Percentiles rank a stretch among this genome's conserved stretches.
Evolutionary conservation across 2,113 vertebrate species (phyloP).

Genomic region (Bambusicola thoracicus): DNA sequence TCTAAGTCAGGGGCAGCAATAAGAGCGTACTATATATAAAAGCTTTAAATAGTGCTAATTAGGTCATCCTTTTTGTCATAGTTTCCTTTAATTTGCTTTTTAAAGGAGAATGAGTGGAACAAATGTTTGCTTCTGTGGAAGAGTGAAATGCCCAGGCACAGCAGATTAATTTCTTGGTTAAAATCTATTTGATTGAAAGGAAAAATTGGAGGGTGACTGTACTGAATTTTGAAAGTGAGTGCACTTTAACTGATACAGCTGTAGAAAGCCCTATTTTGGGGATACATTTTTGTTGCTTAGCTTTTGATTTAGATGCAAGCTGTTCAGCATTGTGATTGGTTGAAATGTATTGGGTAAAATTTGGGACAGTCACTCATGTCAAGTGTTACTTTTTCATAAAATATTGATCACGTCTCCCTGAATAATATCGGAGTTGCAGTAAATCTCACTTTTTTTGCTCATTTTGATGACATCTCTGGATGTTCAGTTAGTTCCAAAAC

Average conservation of each 20-base stretch:
- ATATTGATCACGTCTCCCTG: conserved; percentile 30
- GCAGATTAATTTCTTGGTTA: conserved; percentile 51
- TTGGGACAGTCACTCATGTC: conserved; percentile 55
- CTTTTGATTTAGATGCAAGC: conserved; percentile 38
- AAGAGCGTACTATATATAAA: conserved; percentile 16
- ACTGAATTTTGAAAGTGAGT: conserved; percentile 22
- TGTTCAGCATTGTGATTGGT: conserved; percentile 25
- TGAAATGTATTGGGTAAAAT: conserved; percentile 49
- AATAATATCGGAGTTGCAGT: conserved; percentile 9
- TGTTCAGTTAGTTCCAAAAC: background rate
- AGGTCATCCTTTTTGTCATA: conserved; percentile 54
- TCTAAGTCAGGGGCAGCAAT: background rate
- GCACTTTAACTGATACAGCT: background rate
- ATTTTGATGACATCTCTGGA: background rate
- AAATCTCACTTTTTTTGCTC: background rate
- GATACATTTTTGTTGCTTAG: conserved; percentile 12
- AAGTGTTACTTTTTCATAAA: conserved; percentile 55
- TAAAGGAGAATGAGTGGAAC: conserved; percentile 7
- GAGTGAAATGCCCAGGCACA: background rate
- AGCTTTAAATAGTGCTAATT: conserved; percentile 53
- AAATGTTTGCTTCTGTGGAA: conserved; percentile 31
- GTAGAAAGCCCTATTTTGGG: conserved; percentile 33
- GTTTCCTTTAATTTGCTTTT: conserved; percentile 48
- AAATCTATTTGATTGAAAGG: conserved; percentile 46
- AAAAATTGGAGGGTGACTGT: conserved; percentile 44